phyloP scores from a whole-genome alignment of 2,888 invertebrate species.

The Taphrorychus bicolor region DNA sequence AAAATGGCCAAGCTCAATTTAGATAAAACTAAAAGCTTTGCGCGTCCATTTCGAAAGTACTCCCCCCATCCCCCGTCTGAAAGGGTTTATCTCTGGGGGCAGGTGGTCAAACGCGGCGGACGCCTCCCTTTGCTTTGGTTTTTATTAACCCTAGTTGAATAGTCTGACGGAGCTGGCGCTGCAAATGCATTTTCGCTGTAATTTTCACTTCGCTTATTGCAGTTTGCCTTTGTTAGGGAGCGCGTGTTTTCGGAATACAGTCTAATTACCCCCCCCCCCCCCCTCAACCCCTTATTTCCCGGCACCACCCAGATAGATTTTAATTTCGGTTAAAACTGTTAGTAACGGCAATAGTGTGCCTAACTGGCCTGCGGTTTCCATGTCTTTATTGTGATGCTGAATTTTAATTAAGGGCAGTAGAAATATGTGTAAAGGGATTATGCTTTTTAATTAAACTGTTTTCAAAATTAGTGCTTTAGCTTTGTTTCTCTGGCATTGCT shows the following conservation, averaged over 20 bases:
- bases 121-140: conserved; percentile 34
- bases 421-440: conserved; percentile 1
- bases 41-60: conserved; percentile 25
- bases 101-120: conserved; percentile 35
- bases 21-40: conserved; percentile 36
- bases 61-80: conserved; percentile 18
- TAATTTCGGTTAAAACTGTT: conserved; percentile 47
- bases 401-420: not conserved
- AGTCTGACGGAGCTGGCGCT: conserved; percentile 45
- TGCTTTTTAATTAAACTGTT: conserved; percentile 9
- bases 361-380: not conserved
- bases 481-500: not conserved
- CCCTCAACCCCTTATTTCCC: no score
- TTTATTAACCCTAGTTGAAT: conserved; percentile 47
- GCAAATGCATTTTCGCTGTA: conserved; percentile 49
- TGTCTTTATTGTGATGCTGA: conserved; percentile 3
- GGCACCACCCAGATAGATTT: conserved; percentile 36
- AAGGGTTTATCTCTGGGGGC: conserved; percentile 38
- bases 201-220: conserved; percentile 48
- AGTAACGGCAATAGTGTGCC: not conserved
- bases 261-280: conserved; percentile 47
- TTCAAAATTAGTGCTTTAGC: not conserved
- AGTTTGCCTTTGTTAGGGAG: conserved; percentile 43
- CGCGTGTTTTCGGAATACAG: conserved; percentile 42
- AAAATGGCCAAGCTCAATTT: conserved; percentile 27